Evolutionary conservation across 2,797 vertebrate species (phyloP).

Genomic region (Periophthalmus magnuspinnatus): DNA sequence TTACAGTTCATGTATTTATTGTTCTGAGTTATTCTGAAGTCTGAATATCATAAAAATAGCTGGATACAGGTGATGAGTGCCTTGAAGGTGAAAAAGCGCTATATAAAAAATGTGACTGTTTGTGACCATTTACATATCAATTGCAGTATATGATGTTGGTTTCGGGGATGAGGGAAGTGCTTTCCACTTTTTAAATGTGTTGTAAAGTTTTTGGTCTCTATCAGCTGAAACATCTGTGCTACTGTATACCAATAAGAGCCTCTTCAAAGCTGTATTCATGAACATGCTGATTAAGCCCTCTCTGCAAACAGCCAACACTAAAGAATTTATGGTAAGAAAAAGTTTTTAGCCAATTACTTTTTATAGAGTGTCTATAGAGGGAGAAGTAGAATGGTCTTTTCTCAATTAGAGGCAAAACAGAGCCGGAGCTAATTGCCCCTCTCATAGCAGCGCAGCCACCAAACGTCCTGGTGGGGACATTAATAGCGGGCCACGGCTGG

Average conservation of each 20-base stretch:
- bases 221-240: constrained; percentile 14
- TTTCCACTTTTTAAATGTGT: neutral
- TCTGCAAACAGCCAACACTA: constrained; percentile 39
- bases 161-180: neutral
- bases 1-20: no score
- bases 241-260: constrained; percentile 17
- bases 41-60: no score
- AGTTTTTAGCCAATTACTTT: constrained; percentile 45
- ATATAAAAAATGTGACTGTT: no score
- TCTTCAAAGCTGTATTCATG: constrained; percentile 47
- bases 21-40: no score
- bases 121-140: no score
- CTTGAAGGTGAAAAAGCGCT: no score
- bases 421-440: constrained; percentile 62
- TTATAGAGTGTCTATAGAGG: constrained; percentile 52
- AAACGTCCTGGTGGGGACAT: constrained; percentile 51
- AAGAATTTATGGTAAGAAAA: constrained; percentile 46
- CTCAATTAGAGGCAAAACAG: constrained; percentile 56
- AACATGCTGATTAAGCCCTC: constrained; percentile 51
- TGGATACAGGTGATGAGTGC: no score
- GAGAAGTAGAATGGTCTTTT: constrained; percentile 48
- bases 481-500: constrained; percentile 58
- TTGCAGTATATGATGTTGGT: neutral
- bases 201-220: constrained; percentile 5
- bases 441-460: constrained; percentile 52